phyloP scores from a whole-genome alignment of 2,113 vertebrate genomes.

The Ancistrus triradiatus region DNA sequence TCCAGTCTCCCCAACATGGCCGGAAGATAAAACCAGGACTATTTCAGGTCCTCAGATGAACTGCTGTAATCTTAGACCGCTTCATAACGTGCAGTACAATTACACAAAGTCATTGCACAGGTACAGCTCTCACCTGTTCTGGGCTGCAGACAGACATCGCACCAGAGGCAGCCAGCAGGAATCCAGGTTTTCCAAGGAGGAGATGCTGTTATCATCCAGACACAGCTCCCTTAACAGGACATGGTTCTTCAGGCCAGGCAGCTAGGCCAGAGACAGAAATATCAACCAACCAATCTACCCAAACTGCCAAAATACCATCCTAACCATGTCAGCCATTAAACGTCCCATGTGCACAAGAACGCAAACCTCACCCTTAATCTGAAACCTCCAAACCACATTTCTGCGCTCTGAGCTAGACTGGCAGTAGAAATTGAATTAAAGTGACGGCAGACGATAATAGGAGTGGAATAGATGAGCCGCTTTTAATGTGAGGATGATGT shows the following conservation, averaged over 20 bases:
- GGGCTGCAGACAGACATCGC: conserved; percentile 70
- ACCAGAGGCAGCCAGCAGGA: conserved; percentile 85
- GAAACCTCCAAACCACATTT: conserved; percentile 22
- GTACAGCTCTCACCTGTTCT: conserved; percentile 72
- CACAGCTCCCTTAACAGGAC: conserved; percentile 83
- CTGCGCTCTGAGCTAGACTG: conserved; percentile 12
- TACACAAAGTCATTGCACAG: background rate
- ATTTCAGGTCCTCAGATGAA: too few species aligned
- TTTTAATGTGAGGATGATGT: conserved; percentile 35
- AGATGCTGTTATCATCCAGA: conserved; percentile 87
- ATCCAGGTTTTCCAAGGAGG: conserved; percentile 64
- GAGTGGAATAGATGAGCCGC: conserved; percentile 21
- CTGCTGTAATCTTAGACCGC: too few species aligned
- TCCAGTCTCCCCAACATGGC: too few species aligned
- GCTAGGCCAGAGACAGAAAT: conserved; percentile 58
- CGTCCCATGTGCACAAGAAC: conserved; percentile 23
- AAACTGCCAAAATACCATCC: conserved; percentile 23
- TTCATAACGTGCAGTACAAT: background rate
- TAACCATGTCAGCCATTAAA: conserved; percentile 27
- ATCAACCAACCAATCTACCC: background rate
- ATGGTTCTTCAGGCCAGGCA: conserved; percentile 79
- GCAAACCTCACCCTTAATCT: conserved; percentile 23
- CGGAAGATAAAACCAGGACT: too few species aligned
- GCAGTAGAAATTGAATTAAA: conserved; percentile 29
- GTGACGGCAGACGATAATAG: conserved; percentile 21